Evolutionary conservation across 2,113 vertebrate genomes (phyloP).

Genomic region (Prionailurus bengalensis): DNA sequence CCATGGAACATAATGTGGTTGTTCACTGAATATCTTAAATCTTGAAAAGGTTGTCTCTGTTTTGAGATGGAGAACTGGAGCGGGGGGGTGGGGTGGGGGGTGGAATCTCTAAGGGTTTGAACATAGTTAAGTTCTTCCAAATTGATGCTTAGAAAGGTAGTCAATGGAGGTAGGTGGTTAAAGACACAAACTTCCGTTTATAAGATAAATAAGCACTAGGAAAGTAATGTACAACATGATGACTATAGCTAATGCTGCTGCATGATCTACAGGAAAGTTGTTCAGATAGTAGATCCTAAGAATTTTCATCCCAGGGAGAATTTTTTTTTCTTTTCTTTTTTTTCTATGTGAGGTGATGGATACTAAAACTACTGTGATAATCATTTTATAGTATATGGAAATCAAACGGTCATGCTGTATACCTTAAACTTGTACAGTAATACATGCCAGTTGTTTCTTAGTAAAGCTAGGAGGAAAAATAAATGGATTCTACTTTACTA

Average conservation of each 20-base stretch:
- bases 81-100: neutral
- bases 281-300: neutral
- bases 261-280: too few relatives aligned
- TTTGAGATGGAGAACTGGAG: neutral
- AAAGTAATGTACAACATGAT: neutral
- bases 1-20: neutral
- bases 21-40: neutral
- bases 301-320: neutral
- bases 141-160: neutral
- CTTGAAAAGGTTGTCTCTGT: neutral
- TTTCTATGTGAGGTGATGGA: neutral
- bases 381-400: neutral
- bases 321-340: neutral
- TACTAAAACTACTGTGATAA: neutral
- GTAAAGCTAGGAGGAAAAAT: neutral
- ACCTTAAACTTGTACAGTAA: neutral
- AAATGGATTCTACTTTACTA: neutral
- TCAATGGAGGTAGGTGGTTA: neutral
- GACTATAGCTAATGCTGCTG: neutral
- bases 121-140: neutral
- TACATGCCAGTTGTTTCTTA: neutral
- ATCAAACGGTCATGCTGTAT: neutral
- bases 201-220: neutral
- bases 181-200: neutral
- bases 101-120: neutral